Evolutionary conservation across 2,113 vertebrate species (phyloP).

Genomic region (Brachypodius melanocephalos): DNA sequence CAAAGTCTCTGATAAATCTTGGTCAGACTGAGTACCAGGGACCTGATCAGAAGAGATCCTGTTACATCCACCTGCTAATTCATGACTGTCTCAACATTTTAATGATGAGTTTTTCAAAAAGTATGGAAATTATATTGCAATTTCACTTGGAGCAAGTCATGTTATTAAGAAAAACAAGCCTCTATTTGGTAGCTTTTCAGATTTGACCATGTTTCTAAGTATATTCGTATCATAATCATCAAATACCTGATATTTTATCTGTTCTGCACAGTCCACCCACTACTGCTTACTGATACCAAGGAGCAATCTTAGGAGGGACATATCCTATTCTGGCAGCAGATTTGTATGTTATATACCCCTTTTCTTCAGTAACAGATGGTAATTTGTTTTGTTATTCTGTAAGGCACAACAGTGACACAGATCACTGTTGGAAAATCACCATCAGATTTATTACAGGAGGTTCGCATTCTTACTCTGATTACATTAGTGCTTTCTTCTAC

Average conservation of each 20-base stretch:
- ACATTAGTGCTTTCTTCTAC: background rate
- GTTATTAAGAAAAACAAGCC: background rate
- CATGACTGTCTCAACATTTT: background rate
- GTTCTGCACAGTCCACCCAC: background rate
- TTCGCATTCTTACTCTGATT: background rate
- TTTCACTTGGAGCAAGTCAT: background rate
- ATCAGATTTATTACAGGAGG: background rate
- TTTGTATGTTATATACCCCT: background rate
- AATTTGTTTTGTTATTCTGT: background rate
- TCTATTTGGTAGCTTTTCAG: background rate
- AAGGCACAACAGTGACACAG: background rate
- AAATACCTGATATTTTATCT: background rate
- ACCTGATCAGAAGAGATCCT: background rate
- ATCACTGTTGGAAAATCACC: background rate
- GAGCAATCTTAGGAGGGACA: background rate
- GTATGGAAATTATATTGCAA: background rate
- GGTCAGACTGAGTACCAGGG: background rate
- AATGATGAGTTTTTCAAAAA: background rate
- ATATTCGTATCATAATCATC: background rate
- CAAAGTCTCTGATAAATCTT: background rate
- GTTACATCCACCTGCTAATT: background rate
- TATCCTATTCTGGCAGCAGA: background rate
- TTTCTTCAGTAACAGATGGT: background rate
- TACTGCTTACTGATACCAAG: background rate
- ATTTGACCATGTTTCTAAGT: background rate